A percentile compares a stretch with the other conserved stretches of the same genome.
These are phyloP conservation scores for Diglossa cyanea DNA, from an alignment of 2,797 vertebrate species.

Conservation along the genomic window DNA sequence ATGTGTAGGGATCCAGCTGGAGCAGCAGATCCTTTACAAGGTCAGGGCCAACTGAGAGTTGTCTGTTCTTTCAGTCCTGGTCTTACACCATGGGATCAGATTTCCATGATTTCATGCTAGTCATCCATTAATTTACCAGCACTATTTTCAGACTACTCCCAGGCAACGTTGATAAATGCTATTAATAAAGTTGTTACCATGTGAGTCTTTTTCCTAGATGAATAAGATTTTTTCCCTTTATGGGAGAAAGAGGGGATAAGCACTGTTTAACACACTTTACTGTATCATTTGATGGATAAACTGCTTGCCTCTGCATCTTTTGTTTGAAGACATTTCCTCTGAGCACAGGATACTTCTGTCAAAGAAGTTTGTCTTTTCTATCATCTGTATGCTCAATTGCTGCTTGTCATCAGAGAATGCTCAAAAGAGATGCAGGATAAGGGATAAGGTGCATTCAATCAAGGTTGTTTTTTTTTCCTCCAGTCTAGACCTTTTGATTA, in stretches of 20 bases:
- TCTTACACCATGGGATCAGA: neutral
- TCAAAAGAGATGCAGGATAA: neutral
- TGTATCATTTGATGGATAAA: neutral
- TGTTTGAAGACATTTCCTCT: neutral
- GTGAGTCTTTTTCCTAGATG: neutral
- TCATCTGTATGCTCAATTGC: neutral
- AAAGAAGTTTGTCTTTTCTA: neutral
- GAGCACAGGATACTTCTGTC: neutral
- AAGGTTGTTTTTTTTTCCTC: neutral
- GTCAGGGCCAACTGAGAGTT: neutral
- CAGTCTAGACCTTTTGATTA: neutral
- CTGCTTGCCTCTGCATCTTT: neutral
- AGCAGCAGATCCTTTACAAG: neutral
- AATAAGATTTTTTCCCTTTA: neutral
- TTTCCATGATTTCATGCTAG: neutral
- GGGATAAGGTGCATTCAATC: neutral
- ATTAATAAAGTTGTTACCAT: neutral
- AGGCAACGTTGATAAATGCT: neutral
- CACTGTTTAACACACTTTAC: neutral
- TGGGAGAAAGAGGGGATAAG: neutral
- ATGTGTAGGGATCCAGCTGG: neutral
- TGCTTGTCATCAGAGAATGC: neutral
- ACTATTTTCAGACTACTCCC: neutral
- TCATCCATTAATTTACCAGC: neutral
- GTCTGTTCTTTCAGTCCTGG: neutral